Conservation (phyloP, 2,113 vertebrate species). For the Corythaeola cristata region DNA sequence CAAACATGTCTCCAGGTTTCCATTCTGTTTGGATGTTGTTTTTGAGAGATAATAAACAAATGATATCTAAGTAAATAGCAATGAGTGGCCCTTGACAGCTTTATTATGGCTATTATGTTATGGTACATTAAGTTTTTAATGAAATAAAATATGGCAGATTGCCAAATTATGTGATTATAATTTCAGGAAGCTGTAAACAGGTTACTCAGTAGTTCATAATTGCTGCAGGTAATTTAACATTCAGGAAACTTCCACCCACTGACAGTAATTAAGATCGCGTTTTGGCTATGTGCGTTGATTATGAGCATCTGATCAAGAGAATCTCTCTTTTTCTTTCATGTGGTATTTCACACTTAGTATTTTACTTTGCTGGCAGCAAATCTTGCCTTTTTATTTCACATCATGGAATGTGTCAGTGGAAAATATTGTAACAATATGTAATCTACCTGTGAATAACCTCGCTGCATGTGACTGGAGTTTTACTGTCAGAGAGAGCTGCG, state of each 20-base stretch:
- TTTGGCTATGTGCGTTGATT: conserved; percentile 41
- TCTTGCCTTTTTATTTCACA: neutral
- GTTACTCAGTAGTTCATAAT: conserved; percentile 52
- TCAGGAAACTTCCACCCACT: conserved; percentile 59
- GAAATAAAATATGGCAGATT: conserved; percentile 64
- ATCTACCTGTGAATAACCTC: neutral
- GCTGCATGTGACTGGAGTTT: neutral
- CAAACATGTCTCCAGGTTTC: neutral
- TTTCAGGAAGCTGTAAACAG: conserved; percentile 63
- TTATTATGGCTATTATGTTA: conserved; percentile 55
- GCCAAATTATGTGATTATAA: conserved; percentile 56
- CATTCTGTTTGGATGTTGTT: conserved; percentile 3
- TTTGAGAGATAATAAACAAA: conserved; percentile 6
- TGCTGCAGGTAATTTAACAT: conserved; percentile 64
- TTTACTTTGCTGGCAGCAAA: neutral
- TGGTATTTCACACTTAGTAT: neutral
- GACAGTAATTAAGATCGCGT: conserved; percentile 41
- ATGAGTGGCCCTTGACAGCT: conserved; percentile 45
- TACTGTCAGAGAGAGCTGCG: neutral
- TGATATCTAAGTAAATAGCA: conserved; percentile 31
- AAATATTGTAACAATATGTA: neutral
- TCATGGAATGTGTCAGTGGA: neutral
- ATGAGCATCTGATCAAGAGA: conserved; percentile 23
- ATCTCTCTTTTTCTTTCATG: neutral
- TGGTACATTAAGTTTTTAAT: conserved; percentile 58